Evolutionary conservation across 2,888 invertebrate species (phyloP), one percentile per base, ranked within the genome.

Genomic region (Epiblema foenella): DNA sequence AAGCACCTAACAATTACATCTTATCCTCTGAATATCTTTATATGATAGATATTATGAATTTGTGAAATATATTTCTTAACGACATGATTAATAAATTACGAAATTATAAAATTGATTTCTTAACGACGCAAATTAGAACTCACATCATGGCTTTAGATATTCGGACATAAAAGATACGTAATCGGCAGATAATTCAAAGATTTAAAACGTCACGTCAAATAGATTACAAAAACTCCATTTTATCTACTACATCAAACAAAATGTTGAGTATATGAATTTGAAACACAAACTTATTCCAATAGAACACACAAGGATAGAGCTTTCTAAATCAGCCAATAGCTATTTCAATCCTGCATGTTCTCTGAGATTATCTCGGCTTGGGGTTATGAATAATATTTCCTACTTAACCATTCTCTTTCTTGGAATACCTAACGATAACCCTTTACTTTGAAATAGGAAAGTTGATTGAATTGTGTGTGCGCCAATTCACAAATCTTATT

Each of bases 401-500:
- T 42, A 59, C 29, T 70, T 70, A 65, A 59, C 63, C 49, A 64
- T 69, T 59, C 18, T 69, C 56, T 69, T 64, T 37, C 49, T 57
- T 54, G 52, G 57, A 68, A 68, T 59, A 42, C 52, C 42, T 63
- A 57, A 64, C 62, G 63, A 64, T 29, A 62, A 46, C 60, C 59
- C 54, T 62, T 59, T 64, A 62, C 54, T 66, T 70, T 51, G 67
- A 70, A 62, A 62, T 66, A 66, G 37, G 42, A 69, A 70, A 73
- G 70, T 51, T 67, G 65, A 73, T 70, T 73, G 73, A 73, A 73
- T 63, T 70, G 20, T 63, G 66, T 63, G 65, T 66, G 69, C 56
- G 51, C 63, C 66, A 60, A 70, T 62, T 72, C 62, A 66, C 58
- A 73, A 66, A 68, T 64, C 68, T 69, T 64, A 68, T 70, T 65